A percentile compares a stretch with the other conserved stretches of the same genome.
Conservation (phyloP, 2,888 invertebrate species). For the Ochropleura leucogaster region DNA sequence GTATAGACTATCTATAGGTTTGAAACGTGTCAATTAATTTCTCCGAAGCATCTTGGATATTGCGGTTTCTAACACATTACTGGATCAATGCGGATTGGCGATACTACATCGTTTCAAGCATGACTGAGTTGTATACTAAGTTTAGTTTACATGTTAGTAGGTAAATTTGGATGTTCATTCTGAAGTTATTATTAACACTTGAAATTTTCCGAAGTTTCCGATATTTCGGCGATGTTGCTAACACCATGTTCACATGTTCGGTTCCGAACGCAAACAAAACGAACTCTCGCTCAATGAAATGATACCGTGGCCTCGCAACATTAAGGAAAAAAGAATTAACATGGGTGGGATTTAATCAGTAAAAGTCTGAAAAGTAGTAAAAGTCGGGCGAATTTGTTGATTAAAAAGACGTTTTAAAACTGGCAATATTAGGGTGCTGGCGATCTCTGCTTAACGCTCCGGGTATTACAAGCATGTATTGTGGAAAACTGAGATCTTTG, state of each 20-base stretch:
- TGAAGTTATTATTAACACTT: too few species aligned
- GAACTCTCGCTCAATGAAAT: too few species aligned
- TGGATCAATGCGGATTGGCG: slow-evolving; percentile 15
- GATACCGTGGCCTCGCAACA: too few species aligned
- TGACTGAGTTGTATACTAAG: slow-evolving; percentile 1
- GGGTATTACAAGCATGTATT: background rate
- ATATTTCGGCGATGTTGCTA: background rate
- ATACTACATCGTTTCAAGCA: background rate
- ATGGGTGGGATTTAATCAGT: too few species aligned
- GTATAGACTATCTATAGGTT: slow-evolving; percentile 13
- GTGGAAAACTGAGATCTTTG: too few species aligned
- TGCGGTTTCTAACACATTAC: slow-evolving; percentile 33
- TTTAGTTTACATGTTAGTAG: background rate
- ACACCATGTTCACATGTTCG: background rate
- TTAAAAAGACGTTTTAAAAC: too few species aligned
- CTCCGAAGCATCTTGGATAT: slow-evolving; percentile 27
- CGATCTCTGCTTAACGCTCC: background rate
- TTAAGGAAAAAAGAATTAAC: too few species aligned
- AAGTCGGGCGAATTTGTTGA: too few species aligned
- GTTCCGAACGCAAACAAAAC: background rate
- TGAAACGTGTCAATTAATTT: slow-evolving; percentile 49
- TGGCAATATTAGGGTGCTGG: too few species aligned
- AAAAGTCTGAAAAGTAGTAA: too few species aligned
- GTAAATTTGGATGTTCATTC: background rate
- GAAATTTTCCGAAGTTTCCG: too few species aligned